phyloP scores from a whole-genome alignment of 2,888 invertebrate genomes.

The Drosophila paranaensis region DNA sequence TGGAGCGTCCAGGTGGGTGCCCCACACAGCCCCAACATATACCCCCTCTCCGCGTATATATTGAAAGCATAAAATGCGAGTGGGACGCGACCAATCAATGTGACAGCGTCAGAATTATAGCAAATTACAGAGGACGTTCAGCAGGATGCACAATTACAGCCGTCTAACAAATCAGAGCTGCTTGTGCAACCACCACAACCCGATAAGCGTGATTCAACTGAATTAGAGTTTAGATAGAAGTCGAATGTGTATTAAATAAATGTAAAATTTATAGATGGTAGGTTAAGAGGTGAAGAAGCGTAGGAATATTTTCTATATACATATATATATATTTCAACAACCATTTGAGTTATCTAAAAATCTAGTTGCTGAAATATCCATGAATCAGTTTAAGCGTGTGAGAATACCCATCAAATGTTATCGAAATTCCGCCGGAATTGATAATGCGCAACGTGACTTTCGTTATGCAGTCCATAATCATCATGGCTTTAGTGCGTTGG shows the following conservation, averaged over 20 bases:
- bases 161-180: constrained; percentile 28
- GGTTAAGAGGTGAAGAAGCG: background rate
- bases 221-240: background rate
- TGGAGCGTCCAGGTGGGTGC: constrained; percentile 88
- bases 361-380: too few species aligned
- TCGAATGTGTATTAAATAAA: background rate
- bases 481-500: background rate
- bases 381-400: background rate
- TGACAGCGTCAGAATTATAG: constrained; percentile 21
- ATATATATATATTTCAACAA: too few species aligned
- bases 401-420: background rate
- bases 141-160: constrained; percentile 45
- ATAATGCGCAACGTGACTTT: background rate
- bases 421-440: background rate
- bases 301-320: background rate
- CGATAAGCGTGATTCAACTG: constrained; percentile 1
- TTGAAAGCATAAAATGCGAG: constrained; percentile 7
- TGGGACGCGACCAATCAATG: constrained; percentile 46
- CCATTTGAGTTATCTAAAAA: too few species aligned
- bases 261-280: background rate
- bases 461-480: background rate
- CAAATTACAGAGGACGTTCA: constrained; percentile 52
- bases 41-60: constrained; percentile 1
- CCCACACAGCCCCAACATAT: constrained; percentile 9
- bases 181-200: background rate